phyloP scores from a whole-genome alignment of 2,888 invertebrate species.

The Allolobophora icterica region DNA sequence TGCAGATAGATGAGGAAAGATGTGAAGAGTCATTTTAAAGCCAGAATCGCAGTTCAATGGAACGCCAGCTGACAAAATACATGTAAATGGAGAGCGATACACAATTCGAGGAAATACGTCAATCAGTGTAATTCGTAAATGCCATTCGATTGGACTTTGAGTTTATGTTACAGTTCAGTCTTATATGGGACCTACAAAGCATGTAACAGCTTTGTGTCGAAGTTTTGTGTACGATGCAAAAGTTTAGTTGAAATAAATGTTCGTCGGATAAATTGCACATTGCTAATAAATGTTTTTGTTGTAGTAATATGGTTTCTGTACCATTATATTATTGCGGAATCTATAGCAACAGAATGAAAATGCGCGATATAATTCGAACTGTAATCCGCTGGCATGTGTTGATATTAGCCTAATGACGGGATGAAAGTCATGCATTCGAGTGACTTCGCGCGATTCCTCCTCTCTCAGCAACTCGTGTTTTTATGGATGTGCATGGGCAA shows the following conservation, averaged over 20 bases:
- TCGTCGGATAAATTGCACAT: not conserved
- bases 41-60: not conserved
- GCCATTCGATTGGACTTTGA: too few relatives aligned
- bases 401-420: not conserved
- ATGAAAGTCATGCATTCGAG: not conserved
- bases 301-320: too few relatives aligned
- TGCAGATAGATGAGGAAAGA: not conserved
- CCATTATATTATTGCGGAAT: not conserved
- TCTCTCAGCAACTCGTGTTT: too few relatives aligned
- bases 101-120: not conserved
- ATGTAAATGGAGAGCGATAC: not conserved
- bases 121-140: not conserved
- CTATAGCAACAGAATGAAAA: not conserved
- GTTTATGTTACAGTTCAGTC: too few relatives aligned
- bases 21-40: not conserved
- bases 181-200: not conserved
- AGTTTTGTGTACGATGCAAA: not conserved
- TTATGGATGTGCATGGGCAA: too few relatives aligned
- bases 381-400: not conserved
- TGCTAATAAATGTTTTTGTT: too few relatives aligned
- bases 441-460: not conserved
- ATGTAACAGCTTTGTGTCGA: too few relatives aligned
- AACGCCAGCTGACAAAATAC: not conserved
- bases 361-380: not conserved
- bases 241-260: not conserved